phyloP scores from a whole-genome alignment of 2,113 vertebrate species.

The Ammodytes dubius region DNA sequence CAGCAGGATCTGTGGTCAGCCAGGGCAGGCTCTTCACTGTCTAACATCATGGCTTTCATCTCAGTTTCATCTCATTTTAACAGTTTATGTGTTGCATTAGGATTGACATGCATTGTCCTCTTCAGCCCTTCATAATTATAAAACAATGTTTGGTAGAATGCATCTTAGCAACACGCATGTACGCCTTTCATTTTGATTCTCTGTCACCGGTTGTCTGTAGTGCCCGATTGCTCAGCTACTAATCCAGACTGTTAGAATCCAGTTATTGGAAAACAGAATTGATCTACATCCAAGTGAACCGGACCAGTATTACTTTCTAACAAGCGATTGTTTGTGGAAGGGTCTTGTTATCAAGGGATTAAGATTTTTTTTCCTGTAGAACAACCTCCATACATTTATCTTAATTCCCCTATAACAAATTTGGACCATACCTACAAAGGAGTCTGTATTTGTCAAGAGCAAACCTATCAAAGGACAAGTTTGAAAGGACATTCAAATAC shows the following conservation, averaged over 20 bases:
- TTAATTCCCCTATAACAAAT: not conserved
- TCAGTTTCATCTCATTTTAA: conserved; percentile 25
- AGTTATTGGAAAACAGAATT: conserved; percentile 67
- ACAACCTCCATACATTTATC: not conserved
- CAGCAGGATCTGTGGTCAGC: conserved; percentile 75
- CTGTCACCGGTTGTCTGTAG: conserved; percentile 20
- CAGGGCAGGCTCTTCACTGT: conserved; percentile 32
- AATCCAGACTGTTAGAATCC: conserved; percentile 45
- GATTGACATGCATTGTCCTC: conserved; percentile 51
- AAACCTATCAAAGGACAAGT: not conserved
- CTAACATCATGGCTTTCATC: conserved; percentile 61
- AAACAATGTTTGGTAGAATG: conserved; percentile 39
- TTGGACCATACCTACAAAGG: not conserved
- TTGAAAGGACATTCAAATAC: conserved; percentile 9
- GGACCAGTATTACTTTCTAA: conserved; percentile 18
- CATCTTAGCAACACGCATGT: conserved; percentile 14
- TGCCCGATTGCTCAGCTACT: conserved; percentile 16
- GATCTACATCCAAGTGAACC: conserved; percentile 65
- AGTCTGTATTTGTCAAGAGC: not conserved
- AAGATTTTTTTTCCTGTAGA: not conserved
- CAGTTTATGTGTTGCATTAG: conserved; percentile 51
- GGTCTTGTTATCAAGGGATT: not conserved
- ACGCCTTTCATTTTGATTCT: conserved; percentile 42
- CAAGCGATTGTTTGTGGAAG: not conserved
- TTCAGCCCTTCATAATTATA: conserved; percentile 35